Evolutionary conservation across 2,113 vertebrate species (phyloP).

Genomic region (human (Homo sapiens)): GRCh38 chr1:41816001-41816500

Average conservation of each 20-base stretch:
- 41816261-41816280: accelerated
- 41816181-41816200: not conserved
- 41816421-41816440: too few relatives aligned
- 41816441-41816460: too few relatives aligned
- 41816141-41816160: not conserved
- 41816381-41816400: not conserved
- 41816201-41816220: not conserved
- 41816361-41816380: not conserved
- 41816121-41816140: not conserved
- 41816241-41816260: not conserved
- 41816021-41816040: not conserved
- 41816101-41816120: not conserved
- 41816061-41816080: not conserved
- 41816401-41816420: too few relatives aligned
- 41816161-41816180: not conserved
- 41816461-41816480: too few relatives aligned
- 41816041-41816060: not conserved
- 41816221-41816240: not conserved
- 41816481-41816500: too few relatives aligned
- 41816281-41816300: not conserved
- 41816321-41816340: not conserved
- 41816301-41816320: not conserved
- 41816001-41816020: not conserved
- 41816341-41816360: not conserved
- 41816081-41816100: not conserved